A percentile compares a stretch with the other conserved stretches of the same genome.
Conservation (phyloP, 2,113 vertebrate species). For the Thunnus maccoyii region DNA sequence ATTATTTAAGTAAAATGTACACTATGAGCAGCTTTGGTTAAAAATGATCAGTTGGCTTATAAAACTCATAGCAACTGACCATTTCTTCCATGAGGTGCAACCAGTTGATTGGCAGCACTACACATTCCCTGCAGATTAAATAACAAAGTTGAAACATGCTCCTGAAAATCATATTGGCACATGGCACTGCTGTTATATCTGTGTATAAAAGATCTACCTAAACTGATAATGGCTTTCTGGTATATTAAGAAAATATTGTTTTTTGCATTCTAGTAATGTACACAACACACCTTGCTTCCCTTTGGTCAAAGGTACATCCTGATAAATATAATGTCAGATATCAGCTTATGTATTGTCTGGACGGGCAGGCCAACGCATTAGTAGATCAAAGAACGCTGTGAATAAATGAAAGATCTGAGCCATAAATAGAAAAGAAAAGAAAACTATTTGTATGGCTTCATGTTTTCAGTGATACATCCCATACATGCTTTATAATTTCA, state of each 20-base stretch:
- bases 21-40: too few relatives aligned
- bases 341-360: neutral
- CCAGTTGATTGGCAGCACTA: neutral
- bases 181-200: neutral
- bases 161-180: neutral
- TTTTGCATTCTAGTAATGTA: conserved; percentile 7
- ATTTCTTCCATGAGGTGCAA: too few relatives aligned
- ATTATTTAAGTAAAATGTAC: too few relatives aligned
- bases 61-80: neutral
- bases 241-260: neutral
- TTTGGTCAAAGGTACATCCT: too few relatives aligned
- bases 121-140: neutral
- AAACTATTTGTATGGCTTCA: too few relatives aligned
- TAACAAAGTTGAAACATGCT: neutral
- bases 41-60: neutral
- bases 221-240: neutral
- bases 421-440: neutral
- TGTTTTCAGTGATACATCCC: neutral
- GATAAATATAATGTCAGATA: too few relatives aligned
- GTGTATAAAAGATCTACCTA: too few relatives aligned
- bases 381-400: neutral
- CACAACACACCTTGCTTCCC: too few relatives aligned
- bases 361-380: neutral
- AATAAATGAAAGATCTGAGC: neutral
- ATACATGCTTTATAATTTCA: neutral